Evolutionary conservation across 2,888 invertebrate species (phyloP), one percentile per base, ranked within the genome.

Genomic region (Tanytarsus gracilentus): DNA sequence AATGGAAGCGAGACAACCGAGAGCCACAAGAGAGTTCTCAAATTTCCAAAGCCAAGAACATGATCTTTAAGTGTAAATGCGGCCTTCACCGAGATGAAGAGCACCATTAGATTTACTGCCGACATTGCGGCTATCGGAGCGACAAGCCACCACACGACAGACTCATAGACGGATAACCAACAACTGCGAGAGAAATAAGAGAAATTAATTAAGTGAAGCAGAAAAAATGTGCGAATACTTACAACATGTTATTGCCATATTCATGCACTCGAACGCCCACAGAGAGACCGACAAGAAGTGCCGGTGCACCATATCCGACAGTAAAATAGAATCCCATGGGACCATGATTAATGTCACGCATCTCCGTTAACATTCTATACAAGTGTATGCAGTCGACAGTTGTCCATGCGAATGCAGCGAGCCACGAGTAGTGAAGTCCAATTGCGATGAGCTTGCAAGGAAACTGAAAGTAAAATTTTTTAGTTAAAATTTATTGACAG

Each of bases 291-390:
- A 96, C 90, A 50, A 90, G 82, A 11, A 96, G 84, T 1, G 95
- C 94, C 0, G 97, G 96, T 63, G 88, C 82, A 61, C 89, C 95
- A 71, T 95, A 97, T 14, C 94, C 96, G 69, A 91, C 81, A 14
- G 90, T 87, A 66, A 93, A 90, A 71, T 92, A 96, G 71, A 95
- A 92, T 62, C 83, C 79, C 86, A 96, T 90, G 30, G 89, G 88
- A 4, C 93, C 96, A 72, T 94, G 92, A 77, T 97, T 96, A 51
- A 97, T 93, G 73, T 96, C 95, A 3, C 96, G 79, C 80, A 96
- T 87, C 76, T 96, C 96, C 2, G 94, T 92, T 65, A 97, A 76
- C 84, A 96, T 90, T 49, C 97, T 81, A 69, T 96, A 91, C 61
- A 96, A 77, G 74, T 97, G 96, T 66, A 95, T 81, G 27, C 92